Percentiles rank a stretch among this genome's conserved stretches.
phyloP scores from a whole-genome alignment of 2,888 invertebrate species.

The Phyllotreta cruciferae region DNA sequence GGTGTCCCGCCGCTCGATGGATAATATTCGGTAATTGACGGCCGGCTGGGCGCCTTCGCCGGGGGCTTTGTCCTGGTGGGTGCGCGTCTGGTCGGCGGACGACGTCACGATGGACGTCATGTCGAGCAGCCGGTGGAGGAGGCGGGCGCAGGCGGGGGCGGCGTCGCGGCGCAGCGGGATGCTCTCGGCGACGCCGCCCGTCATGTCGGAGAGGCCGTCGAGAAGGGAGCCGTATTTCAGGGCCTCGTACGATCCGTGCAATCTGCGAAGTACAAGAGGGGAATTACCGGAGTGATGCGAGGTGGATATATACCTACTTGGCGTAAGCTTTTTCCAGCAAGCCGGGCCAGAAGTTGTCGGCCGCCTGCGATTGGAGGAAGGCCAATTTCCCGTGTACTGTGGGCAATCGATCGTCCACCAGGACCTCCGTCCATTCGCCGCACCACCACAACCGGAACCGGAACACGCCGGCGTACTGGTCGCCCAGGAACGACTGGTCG shows the following conservation, averaged over 20 bases:
- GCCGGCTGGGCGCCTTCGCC: conserved; percentile 74
- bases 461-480: conserved; percentile 79
- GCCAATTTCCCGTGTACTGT: conserved; percentile 86
- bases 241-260: conserved; percentile 93
- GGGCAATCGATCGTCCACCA: conserved; percentile 89
- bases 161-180: conserved; percentile 75
- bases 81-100: conserved; percentile 60
- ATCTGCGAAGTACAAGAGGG: conserved; percentile 62
- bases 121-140: conserved; percentile 74
- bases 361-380: conserved; percentile 81
- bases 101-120: conserved; percentile 87
- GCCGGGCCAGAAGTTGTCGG: conserved; percentile 88
- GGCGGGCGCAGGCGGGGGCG: conserved; percentile 67
- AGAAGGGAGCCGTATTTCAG: conserved; percentile 89
- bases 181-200: conserved; percentile 88
- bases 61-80: conserved; percentile 65
- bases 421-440: conserved; percentile 89
- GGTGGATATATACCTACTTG: conserved; percentile 68
- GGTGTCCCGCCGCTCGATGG: conserved; percentile 77
- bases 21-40: conserved; percentile 79
- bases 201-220: conserved; percentile 87
- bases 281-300: neutral
- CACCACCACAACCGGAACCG: conserved; percentile 94
- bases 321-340: conserved; percentile 92
- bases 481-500: conserved; percentile 79